These are phyloP conservation scores for Ischnura elegans DNA, from an alignment of 2,888 invertebrate genomes.

Conservation along the genomic window DNA sequence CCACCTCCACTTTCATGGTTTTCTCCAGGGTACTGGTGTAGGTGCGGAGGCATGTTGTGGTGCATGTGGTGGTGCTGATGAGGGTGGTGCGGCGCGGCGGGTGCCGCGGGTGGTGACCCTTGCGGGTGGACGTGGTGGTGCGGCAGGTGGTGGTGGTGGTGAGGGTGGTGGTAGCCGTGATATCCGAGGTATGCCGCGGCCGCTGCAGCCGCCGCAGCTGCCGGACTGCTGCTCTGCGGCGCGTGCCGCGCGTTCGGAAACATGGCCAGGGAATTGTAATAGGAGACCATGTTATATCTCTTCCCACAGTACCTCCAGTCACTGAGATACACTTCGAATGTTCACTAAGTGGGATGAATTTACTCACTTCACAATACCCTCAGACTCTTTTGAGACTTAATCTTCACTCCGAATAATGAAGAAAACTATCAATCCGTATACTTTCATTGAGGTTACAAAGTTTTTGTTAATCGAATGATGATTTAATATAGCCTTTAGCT, in stretches of 20 bases:
- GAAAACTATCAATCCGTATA: no score
- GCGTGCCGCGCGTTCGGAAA: slow-evolving; percentile 78
- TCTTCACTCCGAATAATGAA: no score
- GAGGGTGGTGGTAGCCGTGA: slow-evolving; percentile 64
- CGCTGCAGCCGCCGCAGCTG: slow-evolving; percentile 50
- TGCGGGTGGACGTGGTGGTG: slow-evolving; percentile 41
- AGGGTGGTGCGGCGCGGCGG: slow-evolving; percentile 37
- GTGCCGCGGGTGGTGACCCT: slow-evolving; percentile 10
- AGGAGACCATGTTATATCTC: slow-evolving; percentile 83
- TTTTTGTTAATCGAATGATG: no score
- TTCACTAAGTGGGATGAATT: background rate
- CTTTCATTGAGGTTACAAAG: no score
- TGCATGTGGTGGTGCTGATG: slow-evolving; percentile 45
- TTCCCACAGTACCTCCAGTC: no score
- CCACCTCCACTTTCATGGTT: slow-evolving; percentile 47
- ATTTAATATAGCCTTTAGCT: no score
- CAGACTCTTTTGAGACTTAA: background rate
- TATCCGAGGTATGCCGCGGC: slow-evolving; percentile 65
- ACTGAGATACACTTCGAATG: background rate
- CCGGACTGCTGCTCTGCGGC: slow-evolving; percentile 56
- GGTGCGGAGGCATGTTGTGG: slow-evolving; percentile 48
- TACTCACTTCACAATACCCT: no score
- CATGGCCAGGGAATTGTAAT: slow-evolving; percentile 85
- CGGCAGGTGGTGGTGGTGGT: slow-evolving; percentile 28
- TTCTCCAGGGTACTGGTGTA: slow-evolving; percentile 41